Evolutionary conservation across 2,888 invertebrate genomes (phyloP).

Genomic region (Xestobium rufovillosum): DNA sequence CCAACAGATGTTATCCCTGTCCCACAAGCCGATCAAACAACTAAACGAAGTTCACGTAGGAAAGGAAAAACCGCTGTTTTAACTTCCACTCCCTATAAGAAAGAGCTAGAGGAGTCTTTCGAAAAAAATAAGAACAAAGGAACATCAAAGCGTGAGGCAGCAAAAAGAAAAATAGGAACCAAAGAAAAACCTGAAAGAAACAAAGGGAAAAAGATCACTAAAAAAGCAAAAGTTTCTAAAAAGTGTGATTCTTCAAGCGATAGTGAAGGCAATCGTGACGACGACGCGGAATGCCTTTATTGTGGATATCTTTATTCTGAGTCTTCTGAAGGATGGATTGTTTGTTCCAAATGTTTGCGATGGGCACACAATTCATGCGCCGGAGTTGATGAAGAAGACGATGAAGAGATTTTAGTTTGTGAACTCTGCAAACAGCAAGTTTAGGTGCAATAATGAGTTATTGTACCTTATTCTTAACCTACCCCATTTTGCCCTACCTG

Average conservation of each 20-base stretch:
- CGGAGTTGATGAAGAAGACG: conserved; percentile 13
- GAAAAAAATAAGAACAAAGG: conserved; percentile 1
- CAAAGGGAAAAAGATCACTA: not conserved
- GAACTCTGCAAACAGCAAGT: conserved; percentile 4
- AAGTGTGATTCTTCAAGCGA: conserved; percentile 1
- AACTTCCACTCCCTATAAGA: conserved; percentile 3
- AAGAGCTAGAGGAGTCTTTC: conserved; percentile 2
- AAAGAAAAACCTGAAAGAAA: not conserved
- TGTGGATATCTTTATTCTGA: conserved; percentile 1
- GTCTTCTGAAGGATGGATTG: conserved; percentile 9
- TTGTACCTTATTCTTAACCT: not conserved
- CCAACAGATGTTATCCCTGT: conserved; percentile 1
- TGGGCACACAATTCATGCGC: conserved; percentile 17
- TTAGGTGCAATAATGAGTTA: not conserved
- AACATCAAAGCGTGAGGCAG: conserved; percentile 1
- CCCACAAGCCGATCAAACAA: conserved; percentile 3
- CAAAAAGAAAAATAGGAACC: conserved; percentile 1
- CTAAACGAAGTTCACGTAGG: conserved; percentile 1
- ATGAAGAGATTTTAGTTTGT: conserved; percentile 8
- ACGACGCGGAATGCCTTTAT: conserved; percentile 2
- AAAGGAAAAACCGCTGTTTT: conserved; percentile 3
- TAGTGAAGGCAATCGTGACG: conserved; percentile 1
- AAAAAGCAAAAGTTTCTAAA: not conserved
- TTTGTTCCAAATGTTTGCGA: conserved; percentile 5
- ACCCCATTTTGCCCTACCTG: conserved; percentile 2